Evolutionary conservation across 2,888 invertebrate genomes (phyloP).

Genomic region (Cephus nigrinus): DNA sequence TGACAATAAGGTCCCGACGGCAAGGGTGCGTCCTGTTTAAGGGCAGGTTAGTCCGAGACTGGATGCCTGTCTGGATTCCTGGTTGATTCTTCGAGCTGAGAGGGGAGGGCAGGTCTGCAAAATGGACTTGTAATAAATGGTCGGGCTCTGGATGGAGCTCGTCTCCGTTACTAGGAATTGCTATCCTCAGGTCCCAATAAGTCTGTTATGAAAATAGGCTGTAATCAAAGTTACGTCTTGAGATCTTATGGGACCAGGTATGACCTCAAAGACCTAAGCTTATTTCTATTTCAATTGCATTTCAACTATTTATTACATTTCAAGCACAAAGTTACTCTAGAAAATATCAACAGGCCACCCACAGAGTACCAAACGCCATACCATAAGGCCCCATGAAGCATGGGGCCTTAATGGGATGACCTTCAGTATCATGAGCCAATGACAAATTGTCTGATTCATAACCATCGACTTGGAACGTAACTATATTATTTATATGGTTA

Average conservation of each 20-base stretch:
- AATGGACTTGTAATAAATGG: background rate
- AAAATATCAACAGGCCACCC: background rate
- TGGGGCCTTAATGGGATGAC: background rate
- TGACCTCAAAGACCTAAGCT: background rate
- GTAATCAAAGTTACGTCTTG: background rate
- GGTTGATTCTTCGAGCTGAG: background rate
- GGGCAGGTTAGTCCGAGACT: background rate
- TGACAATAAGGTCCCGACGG: background rate
- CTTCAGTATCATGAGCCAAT: background rate
- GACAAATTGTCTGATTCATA: background rate
- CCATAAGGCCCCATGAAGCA: background rate
- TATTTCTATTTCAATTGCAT: background rate
- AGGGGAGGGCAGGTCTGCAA: background rate
- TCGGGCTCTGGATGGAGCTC: background rate
- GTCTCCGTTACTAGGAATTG: background rate
- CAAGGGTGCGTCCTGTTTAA: background rate
- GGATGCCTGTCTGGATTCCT: background rate
- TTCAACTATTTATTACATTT: background rate
- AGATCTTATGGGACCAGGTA: background rate
- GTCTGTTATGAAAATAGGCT: background rate
- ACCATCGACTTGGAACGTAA: background rate
- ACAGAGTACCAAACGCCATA: background rate
- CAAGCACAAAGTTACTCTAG: background rate
- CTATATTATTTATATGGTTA: background rate
- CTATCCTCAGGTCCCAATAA: background rate